Evolutionary conservation across 2,888 invertebrate genomes (phyloP), one percentile per base, ranked within the genome.

Genomic region (Bruchidius siliquastri): DNA sequence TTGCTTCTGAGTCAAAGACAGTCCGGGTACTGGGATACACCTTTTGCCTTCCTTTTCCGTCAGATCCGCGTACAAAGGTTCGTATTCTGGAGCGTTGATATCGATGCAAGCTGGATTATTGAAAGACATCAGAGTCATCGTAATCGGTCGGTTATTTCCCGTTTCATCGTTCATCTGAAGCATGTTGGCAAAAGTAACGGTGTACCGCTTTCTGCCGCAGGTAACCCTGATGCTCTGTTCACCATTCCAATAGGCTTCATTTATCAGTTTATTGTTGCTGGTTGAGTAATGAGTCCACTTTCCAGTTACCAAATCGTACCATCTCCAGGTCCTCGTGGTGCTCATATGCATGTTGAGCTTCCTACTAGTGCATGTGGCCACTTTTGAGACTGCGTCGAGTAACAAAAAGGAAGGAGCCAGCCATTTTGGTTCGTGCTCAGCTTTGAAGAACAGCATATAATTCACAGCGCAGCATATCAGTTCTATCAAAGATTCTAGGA

Each of bases 111-210:
- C 82, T 6, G 83, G 82, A 75, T 84, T 81, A 6, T 79, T 79
- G 6, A 85, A 76, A 73, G 85, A 86, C 76, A 88, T 87, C 2
- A 91, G 85, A 0, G 89, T 90, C 85, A 94, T 90, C 80, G 93
- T 92, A 22, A 95, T 92, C 0, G 95, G 94, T 71, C 95, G 88
- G 79, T 93, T 90, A 80, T 93, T 94, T n/a, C 93, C 93, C 26
- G 93, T 94, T 79, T 95, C 94, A 83, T 95, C 94, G 84, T 94
- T 95, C 75, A 93, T 92, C 88, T 94, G 94, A 0, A 93, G 90
- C 94, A 95, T 94, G 73, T 92, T 91, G 49, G 90, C 91, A 82
- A 95, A 94, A 73, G 93, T 92, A 2, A 95, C 92, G 0, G 92
- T 91, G 83, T 95, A 95, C 67, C 92, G 88, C 78, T 94, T 89